These are phyloP conservation scores for Drosophila sp. DNA, from an alignment of 1,140 invertebrate genomes.

Conservation along the genomic window DNA sequence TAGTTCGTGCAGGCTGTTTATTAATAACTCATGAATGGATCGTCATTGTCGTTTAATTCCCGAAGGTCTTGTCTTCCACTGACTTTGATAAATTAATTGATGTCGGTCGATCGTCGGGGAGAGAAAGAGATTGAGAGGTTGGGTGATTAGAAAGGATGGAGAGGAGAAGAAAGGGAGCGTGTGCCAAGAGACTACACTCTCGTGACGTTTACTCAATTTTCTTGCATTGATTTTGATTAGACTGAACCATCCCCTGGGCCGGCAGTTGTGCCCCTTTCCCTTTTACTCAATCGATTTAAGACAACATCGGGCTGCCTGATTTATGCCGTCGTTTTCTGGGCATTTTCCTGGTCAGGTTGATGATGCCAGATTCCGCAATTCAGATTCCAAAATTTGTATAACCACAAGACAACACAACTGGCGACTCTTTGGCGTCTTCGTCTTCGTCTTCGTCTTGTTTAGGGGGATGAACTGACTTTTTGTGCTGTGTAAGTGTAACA, in stretches of 20 bases:
- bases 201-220: slow-evolving; percentile 7
- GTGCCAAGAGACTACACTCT: slow-evolving; percentile 43
- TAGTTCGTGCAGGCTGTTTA: slow-evolving; percentile 50
- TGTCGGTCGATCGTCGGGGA: slow-evolving; percentile 53
- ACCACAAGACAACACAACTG: slow-evolving; percentile 64
- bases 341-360: slow-evolving; percentile 78
- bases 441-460: background rate
- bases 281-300: slow-evolving; percentile 58
- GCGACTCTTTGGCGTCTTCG: slow-evolving; percentile 68
- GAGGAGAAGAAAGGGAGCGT: slow-evolving; percentile 5
- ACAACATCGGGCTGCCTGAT: slow-evolving; percentile 51
- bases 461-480: slow-evolving; percentile 54
- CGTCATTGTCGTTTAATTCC: slow-evolving; percentile 73
- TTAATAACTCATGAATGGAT: slow-evolving; percentile 73
- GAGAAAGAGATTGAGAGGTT: slow-evolving; percentile 8
- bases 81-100: slow-evolving; percentile 81
- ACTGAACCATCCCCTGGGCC: slow-evolving; percentile 60
- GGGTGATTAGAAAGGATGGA: too few species aligned
- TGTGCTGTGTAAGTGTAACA: slow-evolving; percentile 81
- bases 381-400: slow-evolving; percentile 61
- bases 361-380: slow-evolving; percentile 55
- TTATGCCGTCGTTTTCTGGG: slow-evolving; percentile 66
- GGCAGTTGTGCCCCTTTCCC: slow-evolving; percentile 48
- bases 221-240: slow-evolving; percentile 74
- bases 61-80: slow-evolving; percentile 69